Percentiles rank a stretch among this genome's conserved stretches.
Evolutionary conservation across 2,797 vertebrate species (phyloP).

Genomic region (Myotis vivesi): DNA sequence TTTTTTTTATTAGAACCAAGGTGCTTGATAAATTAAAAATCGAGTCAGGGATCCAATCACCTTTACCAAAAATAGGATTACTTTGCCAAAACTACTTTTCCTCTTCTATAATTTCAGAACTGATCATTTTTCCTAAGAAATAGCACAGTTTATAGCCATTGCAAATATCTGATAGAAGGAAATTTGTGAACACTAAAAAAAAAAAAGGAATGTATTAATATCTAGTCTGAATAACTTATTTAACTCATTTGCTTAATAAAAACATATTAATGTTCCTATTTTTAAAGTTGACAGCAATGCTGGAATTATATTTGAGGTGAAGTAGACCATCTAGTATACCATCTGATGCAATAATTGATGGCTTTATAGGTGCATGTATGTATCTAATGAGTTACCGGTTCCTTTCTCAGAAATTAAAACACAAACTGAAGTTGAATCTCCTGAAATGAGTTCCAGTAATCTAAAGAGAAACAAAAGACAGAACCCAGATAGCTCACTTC

Average conservation of each 20-base stretch:
- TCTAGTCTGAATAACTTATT: neutral
- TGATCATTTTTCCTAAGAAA: neutral
- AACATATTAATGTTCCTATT: neutral
- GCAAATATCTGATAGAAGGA: neutral
- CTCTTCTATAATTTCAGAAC: neutral
- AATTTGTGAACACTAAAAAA: neutral
- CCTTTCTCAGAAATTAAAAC: conserved; percentile 25
- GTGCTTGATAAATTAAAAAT: conserved; percentile 17
- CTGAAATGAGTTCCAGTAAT: neutral
- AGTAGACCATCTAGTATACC: neutral
- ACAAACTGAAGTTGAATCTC: neutral
- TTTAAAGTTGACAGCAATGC: neutral
- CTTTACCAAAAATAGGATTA: neutral
- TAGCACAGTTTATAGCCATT: neutral
- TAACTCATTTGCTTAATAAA: conserved; percentile 37
- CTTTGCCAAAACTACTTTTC: neutral
- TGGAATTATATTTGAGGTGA: conserved; percentile 21
- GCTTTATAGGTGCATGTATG: neutral
- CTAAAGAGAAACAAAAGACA: neutral
- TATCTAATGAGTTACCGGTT: neutral
- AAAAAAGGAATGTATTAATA: neutral
- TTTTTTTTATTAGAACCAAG: neutral
- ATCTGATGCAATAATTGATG: neutral
- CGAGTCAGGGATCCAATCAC: neutral
- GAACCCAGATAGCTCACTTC: neutral